Evolutionary conservation across 2,888 invertebrate genomes (phyloP), one percentile per base, ranked within the genome.

Genomic region (Dromius quadrimaculatus): DNA sequence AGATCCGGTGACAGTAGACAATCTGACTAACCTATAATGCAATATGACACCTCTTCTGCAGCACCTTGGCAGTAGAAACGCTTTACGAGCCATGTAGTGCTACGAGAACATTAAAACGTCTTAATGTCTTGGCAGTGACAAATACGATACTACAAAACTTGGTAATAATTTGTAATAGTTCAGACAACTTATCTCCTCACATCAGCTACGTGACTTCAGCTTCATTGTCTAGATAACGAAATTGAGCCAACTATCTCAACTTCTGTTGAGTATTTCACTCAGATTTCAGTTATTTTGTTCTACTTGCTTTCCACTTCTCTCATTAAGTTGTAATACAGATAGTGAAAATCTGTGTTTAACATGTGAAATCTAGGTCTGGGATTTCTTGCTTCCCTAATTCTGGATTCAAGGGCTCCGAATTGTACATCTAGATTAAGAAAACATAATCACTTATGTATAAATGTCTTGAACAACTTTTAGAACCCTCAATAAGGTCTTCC

Each of bases 131-230:
- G 28, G 4, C 15, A 6, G 13, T 2, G 41, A 15, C 15, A 41
- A 11, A 41, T 47, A 20, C 36, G 34, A 15, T 19, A 59, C n/a
- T 59, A 59, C 34, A 36, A 59, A 59, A 59, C 34, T 59, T 11
- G 11, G 36, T 59, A 59, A 59, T 59, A 59, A 36, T 59, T 59
- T 59, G 59, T 59, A 59, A 59, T 59, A 59, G 59, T 59, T 59
- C 36, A 36, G 59, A 59, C 59, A 59, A 59, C 34, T 59, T 59
- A 59, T 59, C 36, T 34, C 36, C 36, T 59, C 59, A 4, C 20
- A 59, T 59, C 59, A 36, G n/a, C 36, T 59, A 59, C 59, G 59
- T 59, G 59, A 59, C 59, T 59, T 59, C 59, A 20, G n/a, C 34
- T 36, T 59, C 34, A 59, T 59, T 59, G 36, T 20, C 59, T 59